A percentile compares a stretch with the other conserved stretches of the same genome.
Conservation (phyloP, 2,113 vertebrate genomes). For the Pedionomus torquatus region DNA sequence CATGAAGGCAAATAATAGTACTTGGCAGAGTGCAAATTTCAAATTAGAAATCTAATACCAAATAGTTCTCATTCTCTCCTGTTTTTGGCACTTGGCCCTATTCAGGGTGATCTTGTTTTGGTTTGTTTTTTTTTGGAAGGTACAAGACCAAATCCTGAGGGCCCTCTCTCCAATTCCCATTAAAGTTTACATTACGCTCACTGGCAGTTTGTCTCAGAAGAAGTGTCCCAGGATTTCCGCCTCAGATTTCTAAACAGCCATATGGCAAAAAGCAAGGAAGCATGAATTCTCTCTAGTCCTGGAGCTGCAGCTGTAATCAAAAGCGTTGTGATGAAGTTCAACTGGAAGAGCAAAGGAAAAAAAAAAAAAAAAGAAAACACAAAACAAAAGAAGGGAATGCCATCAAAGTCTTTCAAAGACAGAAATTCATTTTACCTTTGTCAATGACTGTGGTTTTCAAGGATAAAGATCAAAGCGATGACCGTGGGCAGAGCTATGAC, state of each 20-base stretch:
- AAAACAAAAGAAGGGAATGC: constrained; percentile 63
- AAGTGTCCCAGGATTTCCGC: background rate
- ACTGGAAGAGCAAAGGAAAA: constrained; percentile 42
- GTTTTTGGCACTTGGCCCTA: background rate
- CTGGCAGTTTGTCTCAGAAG: background rate
- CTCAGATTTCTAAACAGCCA: background rate
- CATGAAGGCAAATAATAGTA: background rate
- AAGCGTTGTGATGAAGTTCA: constrained; percentile 49
- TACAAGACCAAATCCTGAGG: background rate
- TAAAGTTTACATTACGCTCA: background rate
- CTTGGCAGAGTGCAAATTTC: background rate
- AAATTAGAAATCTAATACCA: constrained; percentile 20
- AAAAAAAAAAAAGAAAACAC: background rate
- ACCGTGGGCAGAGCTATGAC: constrained; percentile 77
- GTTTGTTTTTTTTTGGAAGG: background rate
- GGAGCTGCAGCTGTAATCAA: constrained; percentile 65
- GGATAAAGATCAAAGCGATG: constrained; percentile 81
- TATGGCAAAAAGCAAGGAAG: background rate
- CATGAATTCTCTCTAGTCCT: constrained; percentile 18
- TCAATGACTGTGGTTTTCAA: constrained; percentile 78
- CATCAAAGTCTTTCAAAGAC: constrained; percentile 73
- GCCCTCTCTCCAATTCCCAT: background rate
- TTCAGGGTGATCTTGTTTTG: constrained; percentile 7
- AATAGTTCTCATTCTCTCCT: constrained; percentile 8
- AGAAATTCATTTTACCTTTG: constrained; percentile 76